Conservation (phyloP, 2,797 vertebrate genomes). For the Novumbra hubbsi region DNA sequence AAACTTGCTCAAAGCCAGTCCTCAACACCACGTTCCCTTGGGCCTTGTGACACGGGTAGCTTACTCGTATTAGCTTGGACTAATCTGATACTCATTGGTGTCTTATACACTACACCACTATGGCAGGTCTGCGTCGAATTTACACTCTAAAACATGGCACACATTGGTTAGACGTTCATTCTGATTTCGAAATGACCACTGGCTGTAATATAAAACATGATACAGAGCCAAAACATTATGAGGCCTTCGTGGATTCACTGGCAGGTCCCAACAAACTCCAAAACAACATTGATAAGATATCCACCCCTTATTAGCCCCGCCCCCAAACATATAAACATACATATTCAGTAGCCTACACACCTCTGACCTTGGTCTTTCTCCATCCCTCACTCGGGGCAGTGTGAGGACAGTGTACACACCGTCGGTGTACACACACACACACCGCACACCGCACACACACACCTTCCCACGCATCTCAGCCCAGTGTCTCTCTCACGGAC, state of each 20-base stretch:
- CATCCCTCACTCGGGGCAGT: background rate
- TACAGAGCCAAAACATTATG: slow-evolving; percentile 30
- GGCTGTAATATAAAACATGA: slow-evolving; percentile 25
- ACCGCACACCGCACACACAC: slow-evolving; percentile 11
- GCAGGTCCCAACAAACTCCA: slow-evolving; percentile 57
- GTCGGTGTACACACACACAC: background rate
- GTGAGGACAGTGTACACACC: background rate
- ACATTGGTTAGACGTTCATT: slow-evolving; percentile 49
- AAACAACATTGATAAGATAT: slow-evolving; percentile 65
- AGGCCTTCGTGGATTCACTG: slow-evolving; percentile 45
- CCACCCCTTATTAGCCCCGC: slow-evolving; percentile 16
- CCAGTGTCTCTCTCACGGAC: slow-evolving; percentile 78
- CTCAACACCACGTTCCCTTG: background rate
- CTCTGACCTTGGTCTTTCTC: background rate
- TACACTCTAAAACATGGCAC: slow-evolving; percentile 57
- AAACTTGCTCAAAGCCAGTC: background rate
- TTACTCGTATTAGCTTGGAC: background rate
- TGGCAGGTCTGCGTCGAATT: slow-evolving; percentile 7
- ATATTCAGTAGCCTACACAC: background rate
- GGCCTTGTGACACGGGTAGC: background rate
- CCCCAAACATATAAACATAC: background rate
- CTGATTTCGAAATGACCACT: slow-evolving; percentile 59
- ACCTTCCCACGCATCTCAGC: slow-evolving; percentile 39
- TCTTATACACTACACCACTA: background rate
- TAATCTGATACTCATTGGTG: background rate